Base-by-base conservation (phyloP, 2,888 invertebrate genomes). In the Acrobasis suavella region DNA sequence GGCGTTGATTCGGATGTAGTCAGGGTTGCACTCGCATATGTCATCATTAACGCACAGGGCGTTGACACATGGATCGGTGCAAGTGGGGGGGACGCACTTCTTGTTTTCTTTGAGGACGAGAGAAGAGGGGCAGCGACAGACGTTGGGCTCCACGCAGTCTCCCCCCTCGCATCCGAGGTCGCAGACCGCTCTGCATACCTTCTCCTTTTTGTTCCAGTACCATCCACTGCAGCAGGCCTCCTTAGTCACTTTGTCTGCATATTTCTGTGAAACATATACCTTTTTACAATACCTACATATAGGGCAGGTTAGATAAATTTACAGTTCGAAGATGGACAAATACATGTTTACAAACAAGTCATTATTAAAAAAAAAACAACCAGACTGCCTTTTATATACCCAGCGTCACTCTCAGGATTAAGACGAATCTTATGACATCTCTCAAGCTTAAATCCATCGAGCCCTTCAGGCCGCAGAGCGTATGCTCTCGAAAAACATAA, bases 1-100 rank as follows among this genome's bases (percentile, higher is more conserved):
- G n/a, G 16, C 32, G 50, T 69, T 68, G 9, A 64, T 50, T 9
- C 37, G 55, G 17, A 32, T 39, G 17, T 64, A 51, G 7, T 55
- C 63, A 9, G 52, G 14, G 10, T 58, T 54, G 50, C 67, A 67
- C 12, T 16, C 60, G 62, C 67, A 65, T 32, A 58, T 58, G n/a
- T 68, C 62, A 9, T 55, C 62, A 16, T 49, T 61, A 37, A 62
- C 62, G 50, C 68, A 63, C 1, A 58, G 15, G 7, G 83, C 85
- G 64, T 78, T 82, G 9, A 78, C 73, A 32, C 87, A 86, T 2
- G 80, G 81, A 0, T 52, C 56, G 76, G 7, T 86, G 87, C 64
- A 82, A 10, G 50, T 22, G 50, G 66, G 83, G 77, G 16, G 63
- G 16, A 58, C 60, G 42, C 61, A 60, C 8, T 62, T 37, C 17